phyloP scores from a whole-genome alignment of 2,113 vertebrate genomes.

The Apodemus sylvaticus region DNA sequence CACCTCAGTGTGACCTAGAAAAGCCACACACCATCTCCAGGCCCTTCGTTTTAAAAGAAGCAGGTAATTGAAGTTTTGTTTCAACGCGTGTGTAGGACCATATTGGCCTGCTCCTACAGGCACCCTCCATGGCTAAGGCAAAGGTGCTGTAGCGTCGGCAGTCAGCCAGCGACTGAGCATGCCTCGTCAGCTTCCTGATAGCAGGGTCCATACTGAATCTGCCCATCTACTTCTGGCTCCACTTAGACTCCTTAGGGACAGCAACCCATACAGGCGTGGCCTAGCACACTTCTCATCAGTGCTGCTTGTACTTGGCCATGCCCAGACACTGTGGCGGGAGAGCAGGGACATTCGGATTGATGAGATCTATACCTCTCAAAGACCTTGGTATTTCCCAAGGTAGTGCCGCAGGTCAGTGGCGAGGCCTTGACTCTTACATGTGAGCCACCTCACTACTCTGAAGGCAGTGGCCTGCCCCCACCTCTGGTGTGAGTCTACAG shows the following conservation, averaged over 20 bases:
- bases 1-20: background rate
- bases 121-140: background rate
- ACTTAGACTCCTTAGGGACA: background rate
- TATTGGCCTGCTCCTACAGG: background rate
- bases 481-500: background rate
- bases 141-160: background rate
- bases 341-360: background rate
- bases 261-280: background rate
- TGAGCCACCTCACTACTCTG: too few species aligned
- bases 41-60: background rate
- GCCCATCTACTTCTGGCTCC: background rate
- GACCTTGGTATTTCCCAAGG: background rate
- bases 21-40: background rate
- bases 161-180: background rate
- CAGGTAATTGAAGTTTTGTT: background rate
- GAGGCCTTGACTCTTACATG: background rate
- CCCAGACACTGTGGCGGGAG: background rate
- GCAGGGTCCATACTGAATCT: background rate
- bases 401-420: background rate
- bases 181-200: background rate
- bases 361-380: background rate
- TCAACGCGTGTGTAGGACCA: background rate
- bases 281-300: background rate
- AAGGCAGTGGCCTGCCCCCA: background rate
- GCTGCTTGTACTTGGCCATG: accelerated